Evolutionary conservation across 2,888 invertebrate species (phyloP), one percentile per base, ranked within the genome.

Genomic region (Spisula solida): DNA sequence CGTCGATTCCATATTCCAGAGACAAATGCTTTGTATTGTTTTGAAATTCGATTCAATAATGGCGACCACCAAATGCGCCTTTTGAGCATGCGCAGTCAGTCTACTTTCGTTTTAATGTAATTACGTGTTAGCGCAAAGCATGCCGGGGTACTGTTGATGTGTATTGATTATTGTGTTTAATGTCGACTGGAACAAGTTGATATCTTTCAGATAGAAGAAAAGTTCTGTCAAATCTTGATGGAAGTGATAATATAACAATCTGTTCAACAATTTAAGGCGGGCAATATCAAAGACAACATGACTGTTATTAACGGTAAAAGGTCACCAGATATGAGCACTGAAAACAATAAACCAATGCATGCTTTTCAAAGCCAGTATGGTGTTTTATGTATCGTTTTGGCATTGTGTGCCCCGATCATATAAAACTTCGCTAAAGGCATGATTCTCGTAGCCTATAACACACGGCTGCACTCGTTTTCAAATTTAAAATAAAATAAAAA

Each of bases 21-120:
- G 75, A 75, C 75, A 75, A 75, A 16, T 75, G 75, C 87, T 89
- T 91, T 91, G 89, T 91, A 89, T 75, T 31, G 70, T 66, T 82
- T 60, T 55, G 89, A 83, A 89, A 89, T 89, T 87, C 60, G 86
- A 89, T 89, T 89, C 91, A 75, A 75, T 86, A 83, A 86, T 87
- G 86, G 87, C 81, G 91, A 83, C 88, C 87, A 88, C 93, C 94
- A 94, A 94, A 92, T 94, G 94, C 90, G 94, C 92, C 88, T 84
- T 92, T 41, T 90, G 93, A 92, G 93, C 94, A 94, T 94, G 94
- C 94, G 94, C 93, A 93, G 29, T 88, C 78, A 34, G 20, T 86
- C 86, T 92, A 90, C 90, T 92, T 91, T 92, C 92, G 90, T 88
- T 90, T 90, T 90, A 88, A 78, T 88, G 82, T 66, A 86, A 86